These are phyloP conservation scores for Tuberolachnus salignus DNA, from an alignment of 2,888 invertebrate genomes.

Conservation along the genomic window DNA sequence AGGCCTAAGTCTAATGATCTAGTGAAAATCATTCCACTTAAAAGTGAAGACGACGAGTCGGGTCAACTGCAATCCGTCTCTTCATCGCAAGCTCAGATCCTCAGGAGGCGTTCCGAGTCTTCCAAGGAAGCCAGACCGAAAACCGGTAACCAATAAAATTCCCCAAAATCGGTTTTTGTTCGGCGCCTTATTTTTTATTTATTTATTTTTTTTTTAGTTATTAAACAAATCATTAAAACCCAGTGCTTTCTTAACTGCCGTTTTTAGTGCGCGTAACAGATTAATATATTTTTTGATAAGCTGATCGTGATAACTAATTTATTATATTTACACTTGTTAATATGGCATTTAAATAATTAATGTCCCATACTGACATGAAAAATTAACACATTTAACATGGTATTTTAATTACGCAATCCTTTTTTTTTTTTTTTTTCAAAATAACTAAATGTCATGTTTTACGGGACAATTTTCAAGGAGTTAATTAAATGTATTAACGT, in stretches of 20 bases:
- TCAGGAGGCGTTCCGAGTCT: slow-evolving; percentile 71
- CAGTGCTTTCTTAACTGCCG: slow-evolving; percentile 55
- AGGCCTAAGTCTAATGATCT: slow-evolving; percentile 57
- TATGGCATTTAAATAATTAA: slow-evolving; percentile 27
- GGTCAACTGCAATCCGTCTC: slow-evolving; percentile 27
- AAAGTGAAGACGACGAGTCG: slow-evolving; percentile 60
- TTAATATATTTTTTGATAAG: slow-evolving; percentile 54
- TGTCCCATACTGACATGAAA: slow-evolving; percentile 2
- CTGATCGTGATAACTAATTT: slow-evolving; percentile 51
- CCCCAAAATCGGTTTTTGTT: slow-evolving; percentile 55
- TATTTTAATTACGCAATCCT: slow-evolving; percentile 30
- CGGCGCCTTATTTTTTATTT: slow-evolving; percentile 16
- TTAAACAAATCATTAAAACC: slow-evolving; percentile 50
- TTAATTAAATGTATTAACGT: not conserved
- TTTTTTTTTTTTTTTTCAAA: slow-evolving; percentile 4
- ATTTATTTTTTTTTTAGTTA: slow-evolving; percentile 42
- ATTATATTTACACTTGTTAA: slow-evolving; percentile 50
- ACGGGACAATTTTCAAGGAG: not conserved
- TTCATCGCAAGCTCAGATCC: slow-evolving; percentile 51
- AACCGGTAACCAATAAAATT: slow-evolving; percentile 60
- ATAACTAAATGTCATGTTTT: not conserved
- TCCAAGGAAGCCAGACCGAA: slow-evolving; percentile 66
- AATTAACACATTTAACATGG: slow-evolving; percentile 27
- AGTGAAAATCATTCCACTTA: slow-evolving; percentile 60
- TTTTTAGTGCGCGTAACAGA: slow-evolving; percentile 50